Evolutionary conservation across 2,888 invertebrate genomes (phyloP).

Genomic region (Phrixothrix hirtus): DNA sequence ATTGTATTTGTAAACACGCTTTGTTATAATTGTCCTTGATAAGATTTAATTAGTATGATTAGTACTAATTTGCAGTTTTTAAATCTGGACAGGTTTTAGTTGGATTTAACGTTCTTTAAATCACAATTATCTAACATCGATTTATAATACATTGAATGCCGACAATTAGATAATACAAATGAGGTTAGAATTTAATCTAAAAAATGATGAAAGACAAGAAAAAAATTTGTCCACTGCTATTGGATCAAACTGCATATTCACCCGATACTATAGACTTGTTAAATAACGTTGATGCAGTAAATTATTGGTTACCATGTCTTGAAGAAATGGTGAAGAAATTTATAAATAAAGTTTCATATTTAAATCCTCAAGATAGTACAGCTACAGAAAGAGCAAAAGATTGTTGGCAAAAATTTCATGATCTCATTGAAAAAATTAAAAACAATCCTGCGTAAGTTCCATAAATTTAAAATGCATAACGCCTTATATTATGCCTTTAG

Average conservation of each 20-base stretch:
- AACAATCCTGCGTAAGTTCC: constrained; percentile 77
- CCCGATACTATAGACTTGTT: constrained; percentile 92
- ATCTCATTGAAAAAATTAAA: constrained; percentile 74
- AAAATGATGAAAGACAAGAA: constrained; percentile 31
- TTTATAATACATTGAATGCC: not conserved
- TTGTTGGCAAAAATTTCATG: constrained; percentile 82
- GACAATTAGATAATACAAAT: constrained; percentile 16
- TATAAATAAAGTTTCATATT: constrained; percentile 77
- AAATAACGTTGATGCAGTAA: constrained; percentile 80
- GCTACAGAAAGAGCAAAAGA: constrained; percentile 78
- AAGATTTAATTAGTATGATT: not conserved
- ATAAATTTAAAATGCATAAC: not conserved
- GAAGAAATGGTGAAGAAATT: constrained; percentile 85
- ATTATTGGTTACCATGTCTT: constrained; percentile 92
- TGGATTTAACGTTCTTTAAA: not conserved
- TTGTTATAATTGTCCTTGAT: not conserved
- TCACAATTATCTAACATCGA: not conserved
- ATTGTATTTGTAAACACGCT: not conserved
- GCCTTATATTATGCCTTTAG: constrained; percentile 28
- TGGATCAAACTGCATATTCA: constrained; percentile 77
- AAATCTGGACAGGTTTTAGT: not conserved
- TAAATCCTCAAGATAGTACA: constrained; percentile 75
- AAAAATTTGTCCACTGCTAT: constrained; percentile 73
- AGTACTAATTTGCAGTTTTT: not conserved
- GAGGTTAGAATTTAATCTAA: constrained; percentile 27